A percentile compares a stretch with the other conserved stretches of the same genome.
phyloP scores from a whole-genome alignment of 2,888 invertebrate genomes.

The Parnassius smintheus region DNA sequence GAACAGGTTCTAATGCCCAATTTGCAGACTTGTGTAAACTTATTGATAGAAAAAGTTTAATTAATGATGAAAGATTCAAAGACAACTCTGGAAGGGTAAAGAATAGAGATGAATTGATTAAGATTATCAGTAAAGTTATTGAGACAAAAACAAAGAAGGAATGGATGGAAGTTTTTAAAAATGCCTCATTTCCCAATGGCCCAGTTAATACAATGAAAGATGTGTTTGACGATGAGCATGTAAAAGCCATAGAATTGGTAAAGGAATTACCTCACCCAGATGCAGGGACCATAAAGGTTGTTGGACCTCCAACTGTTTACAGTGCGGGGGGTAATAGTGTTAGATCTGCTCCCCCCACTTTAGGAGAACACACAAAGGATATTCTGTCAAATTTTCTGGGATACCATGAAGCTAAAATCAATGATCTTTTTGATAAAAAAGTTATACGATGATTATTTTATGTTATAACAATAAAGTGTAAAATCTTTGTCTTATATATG shows the following conservation, averaged over 20 bases:
- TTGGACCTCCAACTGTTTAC: constrained; percentile 93
- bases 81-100: constrained; percentile 88
- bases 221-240: constrained; percentile 94
- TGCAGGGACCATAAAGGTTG: constrained; percentile 87
- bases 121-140: constrained; percentile 80
- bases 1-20: constrained; percentile 92
- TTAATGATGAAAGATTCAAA: constrained; percentile 82
- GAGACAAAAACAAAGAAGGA: constrained; percentile 84
- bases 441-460: constrained; percentile 45
- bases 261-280: constrained; percentile 85
- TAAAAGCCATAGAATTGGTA: constrained; percentile 86
- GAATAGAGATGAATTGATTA: constrained; percentile 86
- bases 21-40: constrained; percentile 87
- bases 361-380: constrained; percentile 93
- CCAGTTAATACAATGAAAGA: constrained; percentile 93
- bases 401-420: constrained; percentile 82
- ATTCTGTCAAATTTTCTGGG: constrained; percentile 85
- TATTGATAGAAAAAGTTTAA: constrained; percentile 83
- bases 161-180: constrained; percentile 88
- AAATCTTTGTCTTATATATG: not conserved
- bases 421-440: constrained; percentile 74
- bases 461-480: not conserved
- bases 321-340: constrained; percentile 86
- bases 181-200: constrained; percentile 91
- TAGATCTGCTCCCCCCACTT: constrained; percentile 88